Base-by-base conservation (phyloP, 2,888 invertebrate species). In the Drosophila meridionalis region DNA sequence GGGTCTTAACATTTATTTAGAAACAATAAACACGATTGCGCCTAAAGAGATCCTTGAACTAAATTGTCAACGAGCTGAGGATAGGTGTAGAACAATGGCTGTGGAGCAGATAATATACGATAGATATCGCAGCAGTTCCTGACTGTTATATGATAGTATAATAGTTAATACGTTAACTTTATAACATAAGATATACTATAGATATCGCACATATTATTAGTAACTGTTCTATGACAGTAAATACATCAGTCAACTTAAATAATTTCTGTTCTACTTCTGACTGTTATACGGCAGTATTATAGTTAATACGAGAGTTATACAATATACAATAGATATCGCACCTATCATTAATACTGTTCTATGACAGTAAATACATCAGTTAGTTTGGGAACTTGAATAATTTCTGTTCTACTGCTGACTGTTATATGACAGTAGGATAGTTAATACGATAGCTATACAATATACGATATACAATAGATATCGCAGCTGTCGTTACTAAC, bases 1-100 rank as follows among this genome's bases (percentile, higher is more conserved):
- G 38, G 42, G 64, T 34, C 38, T 9, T 65, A 30, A 32, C 38
- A 42, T 48, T 28, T 50, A 48, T 20, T 34, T 12, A 38, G 26
- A 11, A n/a, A n/a, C 8, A 14, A 34, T 26, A 34, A 34, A 26
- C 5, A 12, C 38, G 28, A 8, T 34, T 20, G n/a, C 12, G 34
- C 14, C 28, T 9, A 38, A 28, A n/a, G 11, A 40, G 14, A 28
- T 28, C 8, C 36, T 55, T 32, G n/a, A 36, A 45, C 12, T 14
- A 43, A 45, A 28, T 28, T 28, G n/a, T 30, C 26, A 57, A 28
- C 14, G 8, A 36, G 34, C 11, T 50, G 34, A 9, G 9, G 42
- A 42, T 38, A 38, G 12, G 4, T 4, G 38, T 11, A 38, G 11
- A 8, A 3, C 45, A 14, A 30, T 48, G 30, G 30, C 12, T 47